phyloP scores from a whole-genome alignment of 2,113 vertebrate species.

The Genyomyrus donnyi region DNA sequence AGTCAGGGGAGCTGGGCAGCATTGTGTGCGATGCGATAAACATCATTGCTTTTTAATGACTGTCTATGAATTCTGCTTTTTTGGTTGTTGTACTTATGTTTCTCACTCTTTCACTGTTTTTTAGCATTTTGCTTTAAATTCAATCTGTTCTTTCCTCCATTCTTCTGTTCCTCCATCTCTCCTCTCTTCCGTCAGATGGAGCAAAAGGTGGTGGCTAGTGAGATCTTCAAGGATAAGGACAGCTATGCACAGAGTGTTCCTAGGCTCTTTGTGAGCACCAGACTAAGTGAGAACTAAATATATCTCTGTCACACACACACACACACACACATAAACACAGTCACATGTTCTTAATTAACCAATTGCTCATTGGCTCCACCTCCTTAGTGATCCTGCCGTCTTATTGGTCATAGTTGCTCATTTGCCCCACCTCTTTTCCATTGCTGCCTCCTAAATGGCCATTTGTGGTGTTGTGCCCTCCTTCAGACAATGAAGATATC shows the following conservation, averaged over 20 bases:
- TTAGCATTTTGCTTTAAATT: neutral
- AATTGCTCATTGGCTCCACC: neutral
- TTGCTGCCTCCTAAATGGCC: neutral
- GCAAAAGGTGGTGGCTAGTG: slow-evolving; percentile 89
- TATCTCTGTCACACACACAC: neutral
- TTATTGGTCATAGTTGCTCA: neutral
- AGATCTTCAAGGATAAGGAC: slow-evolving; percentile 89
- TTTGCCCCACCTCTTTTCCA: neutral
- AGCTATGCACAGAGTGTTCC: slow-evolving; percentile 89
- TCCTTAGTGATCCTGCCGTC: neutral
- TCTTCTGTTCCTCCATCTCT: neutral
- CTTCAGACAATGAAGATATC: slow-evolving; percentile 80
- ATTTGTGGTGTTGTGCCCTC: slow-evolving; percentile 13
- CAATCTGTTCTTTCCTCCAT: neutral
- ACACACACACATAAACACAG: neutral
- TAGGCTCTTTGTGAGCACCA: slow-evolving; percentile 83
- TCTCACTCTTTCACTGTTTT: neutral
- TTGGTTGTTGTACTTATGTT: neutral
- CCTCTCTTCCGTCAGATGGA: slow-evolving; percentile 65
- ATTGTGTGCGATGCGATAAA: neutral
- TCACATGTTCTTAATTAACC: neutral
- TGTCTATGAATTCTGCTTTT: neutral
- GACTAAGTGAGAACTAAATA: slow-evolving; percentile 67
- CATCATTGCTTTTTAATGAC: neutral
- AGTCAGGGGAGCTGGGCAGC: neutral